These are phyloP conservation scores for Pseudochaenichthys georgianus DNA, from an alignment of 2,797 vertebrate genomes.

Conservation along the genomic window DNA sequence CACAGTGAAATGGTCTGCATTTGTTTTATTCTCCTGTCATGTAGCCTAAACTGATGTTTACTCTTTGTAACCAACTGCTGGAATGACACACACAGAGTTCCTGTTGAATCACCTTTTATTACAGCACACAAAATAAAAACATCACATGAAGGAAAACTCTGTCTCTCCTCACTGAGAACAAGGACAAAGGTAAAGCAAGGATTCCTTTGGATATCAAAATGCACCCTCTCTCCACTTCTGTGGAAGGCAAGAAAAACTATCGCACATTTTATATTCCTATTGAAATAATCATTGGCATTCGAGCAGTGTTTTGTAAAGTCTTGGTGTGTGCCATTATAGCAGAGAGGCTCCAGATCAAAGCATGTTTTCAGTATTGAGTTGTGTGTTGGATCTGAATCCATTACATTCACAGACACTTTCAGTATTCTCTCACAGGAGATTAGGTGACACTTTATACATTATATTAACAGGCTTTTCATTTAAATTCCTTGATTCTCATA, in stretches of 20 bases:
- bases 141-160: constrained; percentile 55
- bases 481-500: background rate
- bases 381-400: no score
- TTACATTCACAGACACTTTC: background rate
- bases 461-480: background rate
- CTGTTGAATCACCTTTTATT: constrained; percentile 70
- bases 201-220: constrained; percentile 42
- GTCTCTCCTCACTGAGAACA: constrained; percentile 48
- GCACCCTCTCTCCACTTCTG: constrained; percentile 38
- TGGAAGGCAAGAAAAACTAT: background rate
- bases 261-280: background rate
- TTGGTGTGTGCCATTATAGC: background rate
- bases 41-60: no score
- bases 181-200: constrained; percentile 50
- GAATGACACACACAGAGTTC: background rate
- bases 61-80: no score
- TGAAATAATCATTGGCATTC: background rate
- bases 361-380: background rate
- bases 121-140: constrained; percentile 77
- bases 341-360: background rate
- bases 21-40: no score
- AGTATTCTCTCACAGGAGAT: background rate
- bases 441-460: background rate
- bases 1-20: no score
- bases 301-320: background rate